A percentile compares a stretch with the other conserved stretches of the same genome.
Conservation (phyloP, 2,113 vertebrate species). For the Sinocyclocheilus grahami region DNA sequence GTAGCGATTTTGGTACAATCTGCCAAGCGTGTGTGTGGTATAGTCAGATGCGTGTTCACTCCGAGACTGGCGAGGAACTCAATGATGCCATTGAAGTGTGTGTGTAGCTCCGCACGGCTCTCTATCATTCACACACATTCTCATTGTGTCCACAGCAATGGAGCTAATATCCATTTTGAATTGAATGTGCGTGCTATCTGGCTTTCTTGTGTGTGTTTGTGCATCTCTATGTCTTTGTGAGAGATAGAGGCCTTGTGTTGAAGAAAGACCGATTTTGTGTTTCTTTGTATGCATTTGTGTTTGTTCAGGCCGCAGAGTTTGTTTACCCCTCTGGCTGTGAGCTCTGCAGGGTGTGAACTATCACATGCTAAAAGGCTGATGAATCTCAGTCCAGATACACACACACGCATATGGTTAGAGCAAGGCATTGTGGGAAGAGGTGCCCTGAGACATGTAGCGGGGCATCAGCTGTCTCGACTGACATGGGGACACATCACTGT, state of each 20-base stretch:
- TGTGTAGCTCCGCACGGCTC: neutral
- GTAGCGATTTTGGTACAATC: constrained; percentile 27
- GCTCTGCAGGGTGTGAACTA: constrained; percentile 57
- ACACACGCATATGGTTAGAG: neutral
- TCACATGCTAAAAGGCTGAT: constrained; percentile 61
- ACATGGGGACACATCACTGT: neutral
- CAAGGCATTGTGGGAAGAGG: neutral
- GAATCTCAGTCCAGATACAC: constrained; percentile 22
- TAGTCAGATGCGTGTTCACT: neutral
- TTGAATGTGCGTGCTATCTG: neutral
- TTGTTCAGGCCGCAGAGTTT: constrained; percentile 49
- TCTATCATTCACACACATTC: constrained; percentile 5
- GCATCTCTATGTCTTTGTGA: neutral
- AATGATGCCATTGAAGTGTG: constrained; percentile 42
- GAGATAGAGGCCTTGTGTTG: neutral
- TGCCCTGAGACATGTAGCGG: neutral
- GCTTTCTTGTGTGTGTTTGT: constrained; percentile 8
- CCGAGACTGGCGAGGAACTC: constrained; percentile 14
- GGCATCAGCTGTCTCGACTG: neutral
- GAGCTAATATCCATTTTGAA: neutral
- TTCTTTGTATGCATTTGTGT: constrained; percentile 30
- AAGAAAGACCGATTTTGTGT: constrained; percentile 27
- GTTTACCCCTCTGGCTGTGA: constrained; percentile 71
- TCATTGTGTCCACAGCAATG: neutral
- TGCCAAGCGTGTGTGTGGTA: neutral